These are phyloP conservation scores for Sphaerophoria rueppellii DNA, from an alignment of 2,888 invertebrate species.

Conservation along the genomic window DNA sequence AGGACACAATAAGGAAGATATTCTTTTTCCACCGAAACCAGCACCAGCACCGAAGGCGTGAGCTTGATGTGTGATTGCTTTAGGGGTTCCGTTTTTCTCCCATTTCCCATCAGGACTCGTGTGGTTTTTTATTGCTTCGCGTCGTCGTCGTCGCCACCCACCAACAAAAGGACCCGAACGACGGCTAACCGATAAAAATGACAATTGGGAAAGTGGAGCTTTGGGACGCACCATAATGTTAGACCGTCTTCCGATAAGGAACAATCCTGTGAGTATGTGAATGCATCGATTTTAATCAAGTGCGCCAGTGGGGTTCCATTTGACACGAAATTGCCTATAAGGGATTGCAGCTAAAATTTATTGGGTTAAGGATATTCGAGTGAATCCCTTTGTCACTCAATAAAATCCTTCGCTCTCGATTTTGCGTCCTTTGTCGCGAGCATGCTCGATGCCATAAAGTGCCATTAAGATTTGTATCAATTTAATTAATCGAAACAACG, in stretches of 20 bases:
- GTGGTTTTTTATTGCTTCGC: conserved; percentile 28
- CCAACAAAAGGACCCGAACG: no score
- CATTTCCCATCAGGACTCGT: conserved; percentile 28
- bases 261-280: conserved; percentile 5
- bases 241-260: conserved; percentile 28
- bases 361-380: neutral
- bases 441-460: conserved; percentile 3
- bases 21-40: conserved; percentile 20
- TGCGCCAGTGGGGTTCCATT: conserved; percentile 31
- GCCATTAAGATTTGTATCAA: conserved; percentile 59
- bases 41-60: conserved; percentile 8
- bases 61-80: conserved; percentile 37
- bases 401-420: conserved; percentile 3
- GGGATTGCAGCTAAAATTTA: conserved; percentile 26
- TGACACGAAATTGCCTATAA: conserved; percentile 32
- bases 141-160: neutral
- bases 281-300: conserved; percentile 43
- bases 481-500: conserved; percentile 65
- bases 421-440: neutral
- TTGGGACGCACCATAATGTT: conserved; percentile 25
- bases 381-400: conserved; percentile 14
- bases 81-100: neutral
- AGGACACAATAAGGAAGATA: conserved; percentile 40
- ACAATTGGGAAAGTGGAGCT: neutral
- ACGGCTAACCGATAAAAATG: neutral